Conservation (phyloP, 2,113 vertebrate genomes). For the Halcyon malimbica region DNA sequence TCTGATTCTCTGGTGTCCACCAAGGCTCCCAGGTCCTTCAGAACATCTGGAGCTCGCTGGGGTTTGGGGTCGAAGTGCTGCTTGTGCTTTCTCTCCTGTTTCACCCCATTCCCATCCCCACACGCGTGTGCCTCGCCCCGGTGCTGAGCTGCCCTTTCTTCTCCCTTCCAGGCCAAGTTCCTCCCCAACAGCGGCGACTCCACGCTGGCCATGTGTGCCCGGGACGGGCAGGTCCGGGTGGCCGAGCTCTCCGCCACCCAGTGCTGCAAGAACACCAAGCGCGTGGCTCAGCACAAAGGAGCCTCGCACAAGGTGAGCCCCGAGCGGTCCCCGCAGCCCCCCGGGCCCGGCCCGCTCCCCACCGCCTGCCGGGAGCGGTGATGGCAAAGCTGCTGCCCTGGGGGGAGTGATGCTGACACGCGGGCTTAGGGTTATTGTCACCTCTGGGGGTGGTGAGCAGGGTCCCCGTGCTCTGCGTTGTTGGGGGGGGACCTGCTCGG, state of each 20-base stretch:
- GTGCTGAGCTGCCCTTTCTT: neutral
- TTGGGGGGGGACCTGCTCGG: too few relatives aligned
- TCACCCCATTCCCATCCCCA: fast-evolving
- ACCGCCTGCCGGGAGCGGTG: too few relatives aligned
- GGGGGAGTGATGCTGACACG: neutral
- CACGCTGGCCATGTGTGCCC: slow-evolving; percentile 94
- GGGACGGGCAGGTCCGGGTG: slow-evolving; percentile 93
- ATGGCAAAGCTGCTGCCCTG: fast-evolving
- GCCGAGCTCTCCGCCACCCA: slow-evolving; percentile 94
- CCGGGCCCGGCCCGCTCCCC: neutral
- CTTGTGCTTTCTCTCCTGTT: fast-evolving
- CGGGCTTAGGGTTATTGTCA: fast-evolving
- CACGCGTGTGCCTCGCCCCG: fast-evolving
- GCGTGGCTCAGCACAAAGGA: slow-evolving; percentile 95
- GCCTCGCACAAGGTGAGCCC: slow-evolving; percentile 91
- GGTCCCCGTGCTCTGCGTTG: too few relatives aligned
- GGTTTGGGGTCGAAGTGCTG: too few relatives aligned
- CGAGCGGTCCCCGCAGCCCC: neutral
- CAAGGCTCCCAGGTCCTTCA: too few relatives aligned
- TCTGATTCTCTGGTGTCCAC: too few relatives aligned
- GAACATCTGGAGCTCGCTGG: neutral
- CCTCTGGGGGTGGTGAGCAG: neutral
- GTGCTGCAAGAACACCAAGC: slow-evolving; percentile 94
- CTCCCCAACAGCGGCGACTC: slow-evolving; percentile 96
- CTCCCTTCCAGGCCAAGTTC: slow-evolving; percentile 87